phyloP scores from a whole-genome alignment of 2,113 vertebrate genomes.

The Thamnaconus septentrionalis region DNA sequence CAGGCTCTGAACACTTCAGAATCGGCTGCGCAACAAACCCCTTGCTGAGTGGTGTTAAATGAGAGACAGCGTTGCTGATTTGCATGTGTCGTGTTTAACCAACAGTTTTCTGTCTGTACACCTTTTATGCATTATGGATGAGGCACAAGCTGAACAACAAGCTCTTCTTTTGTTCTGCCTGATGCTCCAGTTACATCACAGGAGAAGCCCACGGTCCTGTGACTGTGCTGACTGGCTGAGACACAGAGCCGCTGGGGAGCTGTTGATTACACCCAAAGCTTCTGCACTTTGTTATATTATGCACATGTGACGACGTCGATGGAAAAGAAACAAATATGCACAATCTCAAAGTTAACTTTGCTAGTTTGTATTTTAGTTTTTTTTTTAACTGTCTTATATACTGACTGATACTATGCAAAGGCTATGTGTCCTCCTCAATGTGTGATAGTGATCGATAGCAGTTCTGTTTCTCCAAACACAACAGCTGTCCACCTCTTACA shows the following conservation, averaged over 20 bases:
- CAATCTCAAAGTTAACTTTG: no score
- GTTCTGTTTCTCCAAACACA: not conserved
- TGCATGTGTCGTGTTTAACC: conserved; percentile 75
- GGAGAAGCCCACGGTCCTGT: conserved; percentile 62
- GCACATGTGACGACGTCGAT: not conserved
- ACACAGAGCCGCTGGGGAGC: conserved; percentile 20
- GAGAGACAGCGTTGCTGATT: conserved; percentile 60
- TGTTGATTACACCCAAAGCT: conserved; percentile 54
- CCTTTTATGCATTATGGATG: conserved; percentile 80
- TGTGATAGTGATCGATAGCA: not conserved
- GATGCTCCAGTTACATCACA: conserved; percentile 75
- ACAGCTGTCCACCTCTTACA: not conserved
- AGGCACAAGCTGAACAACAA: conserved; percentile 75
- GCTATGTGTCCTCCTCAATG: no score
- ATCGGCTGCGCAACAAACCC: conserved; percentile 20
- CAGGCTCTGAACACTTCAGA: conserved; percentile 10
- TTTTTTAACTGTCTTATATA: not conserved
- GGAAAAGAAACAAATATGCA: not conserved
- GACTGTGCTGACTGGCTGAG: conserved; percentile 41
- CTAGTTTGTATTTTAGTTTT: no score
- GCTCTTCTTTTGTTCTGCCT: conserved; percentile 71
- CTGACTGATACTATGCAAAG: not conserved
- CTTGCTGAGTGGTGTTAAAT: conserved; percentile 38
- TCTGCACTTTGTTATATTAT: conserved; percentile 9
- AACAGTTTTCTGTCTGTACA: conserved; percentile 71